These are phyloP conservation scores for Macrobrachium nipponense DNA, from an alignment of 1,140 invertebrate genomes.

Conservation along the genomic window DNA sequence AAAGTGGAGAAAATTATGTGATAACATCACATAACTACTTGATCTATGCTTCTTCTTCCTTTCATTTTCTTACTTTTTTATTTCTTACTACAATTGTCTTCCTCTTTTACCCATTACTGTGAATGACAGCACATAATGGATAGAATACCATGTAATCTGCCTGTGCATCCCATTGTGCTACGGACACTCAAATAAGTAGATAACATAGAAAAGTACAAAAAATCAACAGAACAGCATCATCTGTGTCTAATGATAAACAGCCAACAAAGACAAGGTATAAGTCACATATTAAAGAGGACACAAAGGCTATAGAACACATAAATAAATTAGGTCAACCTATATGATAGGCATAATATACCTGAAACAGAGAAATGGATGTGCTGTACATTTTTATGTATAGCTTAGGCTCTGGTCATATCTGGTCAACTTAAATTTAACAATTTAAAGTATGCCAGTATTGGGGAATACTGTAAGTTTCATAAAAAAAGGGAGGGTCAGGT, in stretches of 20 bases:
- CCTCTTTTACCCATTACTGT: conserved; percentile 11
- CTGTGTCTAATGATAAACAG: conserved; percentile 35
- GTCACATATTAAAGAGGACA: conserved; percentile 26
- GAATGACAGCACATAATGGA: conserved; percentile 13
- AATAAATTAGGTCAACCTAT: conserved; percentile 8
- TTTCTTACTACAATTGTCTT: conserved; percentile 8
- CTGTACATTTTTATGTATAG: not conserved
- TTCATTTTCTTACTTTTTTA: conserved; percentile 4
- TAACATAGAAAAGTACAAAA: conserved; percentile 58
- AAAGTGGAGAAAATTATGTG: conserved; percentile 8
- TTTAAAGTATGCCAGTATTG: too few relatives aligned
- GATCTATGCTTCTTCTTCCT: not conserved
- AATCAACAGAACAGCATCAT: conserved; percentile 40
- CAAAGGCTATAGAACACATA: conserved; percentile 28
- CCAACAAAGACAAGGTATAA: conserved; percentile 35
- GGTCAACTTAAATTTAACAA: too few relatives aligned
- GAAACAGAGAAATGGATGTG: not conserved
- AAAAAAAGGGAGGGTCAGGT: too few relatives aligned
- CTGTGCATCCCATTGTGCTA: conserved; percentile 54
- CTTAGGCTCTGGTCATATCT: too few relatives aligned
- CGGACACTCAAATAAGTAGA: conserved; percentile 46
- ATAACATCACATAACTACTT: conserved; percentile 13
- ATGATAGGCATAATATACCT: not conserved
- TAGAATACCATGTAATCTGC: conserved; percentile 30
- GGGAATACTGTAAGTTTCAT: too few relatives aligned